These are phyloP conservation scores for Epinephelus malabaricus DNA, from an alignment of 2,797 vertebrate species.

Conservation along the genomic window DNA sequence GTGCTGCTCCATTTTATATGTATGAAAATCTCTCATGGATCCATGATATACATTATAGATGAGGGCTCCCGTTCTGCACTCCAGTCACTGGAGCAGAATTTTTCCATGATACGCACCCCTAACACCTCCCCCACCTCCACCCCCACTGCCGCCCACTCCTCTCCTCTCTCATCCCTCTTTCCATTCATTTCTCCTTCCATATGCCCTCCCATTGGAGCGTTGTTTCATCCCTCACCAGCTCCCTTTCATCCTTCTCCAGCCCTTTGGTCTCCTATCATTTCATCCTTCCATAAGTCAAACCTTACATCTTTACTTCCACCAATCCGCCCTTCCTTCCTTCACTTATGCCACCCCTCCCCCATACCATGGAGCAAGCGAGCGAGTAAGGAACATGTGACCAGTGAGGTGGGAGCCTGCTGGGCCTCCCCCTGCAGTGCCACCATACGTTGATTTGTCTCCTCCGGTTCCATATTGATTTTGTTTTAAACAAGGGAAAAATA, in stretches of 20 bases:
- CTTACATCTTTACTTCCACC: conserved; percentile 76
- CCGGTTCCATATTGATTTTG: conserved; percentile 85
- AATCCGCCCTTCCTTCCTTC: conserved; percentile 53
- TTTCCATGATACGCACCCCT: conserved; percentile 75
- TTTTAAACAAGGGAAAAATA: conserved; percentile 86
- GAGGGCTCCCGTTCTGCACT: conserved; percentile 81
- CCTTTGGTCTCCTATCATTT: conserved; percentile 79
- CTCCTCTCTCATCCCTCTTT: conserved; percentile 66
- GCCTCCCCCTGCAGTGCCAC: conserved; percentile 70
- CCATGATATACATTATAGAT: conserved; percentile 87
- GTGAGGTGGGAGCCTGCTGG: conserved; percentile 65
- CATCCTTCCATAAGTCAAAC: conserved; percentile 79
- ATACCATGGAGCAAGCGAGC: conserved; percentile 21
- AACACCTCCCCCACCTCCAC: conserved; percentile 37
- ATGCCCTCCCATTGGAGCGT: conserved; percentile 74
- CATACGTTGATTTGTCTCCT: conserved; percentile 84
- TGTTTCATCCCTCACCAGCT: conserved; percentile 75
- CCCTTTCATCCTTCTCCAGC: conserved; percentile 80
- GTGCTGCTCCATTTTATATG: conserved; percentile 83
- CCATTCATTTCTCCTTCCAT: conserved; percentile 74
- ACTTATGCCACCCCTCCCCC: conserved; percentile 42
- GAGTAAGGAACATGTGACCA: conserved; percentile 70
- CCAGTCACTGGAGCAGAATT: conserved; percentile 82
- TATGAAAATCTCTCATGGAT: conserved; percentile 85
- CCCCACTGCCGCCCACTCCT: conserved; percentile 56